Evolutionary conservation across 64 coral and sea anemone species (phyloP), one percentile per base, ranked within the genome.

Genomic region (Actinia equina): DNA sequence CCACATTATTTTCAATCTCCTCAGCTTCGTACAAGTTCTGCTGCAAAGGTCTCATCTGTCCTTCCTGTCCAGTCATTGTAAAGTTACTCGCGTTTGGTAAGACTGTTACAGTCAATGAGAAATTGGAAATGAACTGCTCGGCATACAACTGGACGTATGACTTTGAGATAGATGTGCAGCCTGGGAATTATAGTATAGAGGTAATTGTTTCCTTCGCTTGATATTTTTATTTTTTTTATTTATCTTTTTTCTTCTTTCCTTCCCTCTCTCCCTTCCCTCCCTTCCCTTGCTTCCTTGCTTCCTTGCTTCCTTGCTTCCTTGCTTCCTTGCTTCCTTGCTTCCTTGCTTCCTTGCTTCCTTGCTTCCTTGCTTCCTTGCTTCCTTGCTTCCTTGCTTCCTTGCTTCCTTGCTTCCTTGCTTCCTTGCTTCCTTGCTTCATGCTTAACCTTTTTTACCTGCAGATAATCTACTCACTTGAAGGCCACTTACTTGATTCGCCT

Each of bases 41-140:
- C 69, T 74, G 69, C 69, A 74, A 10, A 74, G 69, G 69, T 74
- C 69, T 74, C 69, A 74, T 74, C 69, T 74, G 69, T 41, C 69
- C 69, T 30, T 74, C 69, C 69, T 74, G 69, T 41, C 69, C 69
- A 15, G 14, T 74, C 6, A 11, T 41, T 9, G 9, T 74, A 26
- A 74, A 74, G 69, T 26, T 74, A 74, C 69, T 74, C 25, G 69
- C 69, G 69, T 74, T 74, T 37, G 69, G 69, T 74, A 26, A 30
- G 19, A 74, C 69, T 26, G n/a, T 74, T 3, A 74, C 69, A 37
- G 69, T 74, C 5, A 41, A 74, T 30, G 69, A 41, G 41, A 74
- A 41, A 37, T 30, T 74, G 13, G 69, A 26, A 74, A 74, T 74
- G 69, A 74, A 74, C 23, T 74, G 69, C 11, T 9, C 19, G 69